phyloP scores from a whole-genome alignment of 2,888 invertebrate species.

The Sphaerolaimus hirsutus region DNA sequence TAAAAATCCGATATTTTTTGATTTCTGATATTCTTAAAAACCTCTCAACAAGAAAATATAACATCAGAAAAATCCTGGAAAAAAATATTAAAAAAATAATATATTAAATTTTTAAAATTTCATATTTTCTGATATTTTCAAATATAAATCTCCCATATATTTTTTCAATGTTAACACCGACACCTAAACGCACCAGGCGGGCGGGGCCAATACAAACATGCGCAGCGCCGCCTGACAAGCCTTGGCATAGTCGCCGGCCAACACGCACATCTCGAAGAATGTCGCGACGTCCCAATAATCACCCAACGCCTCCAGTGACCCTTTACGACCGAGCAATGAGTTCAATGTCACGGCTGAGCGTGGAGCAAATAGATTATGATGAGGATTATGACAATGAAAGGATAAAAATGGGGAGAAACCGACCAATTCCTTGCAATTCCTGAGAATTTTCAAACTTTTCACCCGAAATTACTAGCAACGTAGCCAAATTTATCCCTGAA shows the following conservation, averaged over 20 bases:
- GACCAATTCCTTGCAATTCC: constrained; percentile 37
- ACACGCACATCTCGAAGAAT: constrained; percentile 38
- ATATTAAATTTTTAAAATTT: no score
- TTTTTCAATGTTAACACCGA: no score
- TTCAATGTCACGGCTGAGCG: constrained; percentile 60
- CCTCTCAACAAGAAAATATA: no score
- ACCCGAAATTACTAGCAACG: constrained; percentile 78
- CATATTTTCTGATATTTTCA: no score
- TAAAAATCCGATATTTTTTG: no score
- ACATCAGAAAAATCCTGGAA: no score
- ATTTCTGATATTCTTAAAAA: no score
- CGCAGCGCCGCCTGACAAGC: constrained; percentile 69
- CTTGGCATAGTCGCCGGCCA: constrained; percentile 85
- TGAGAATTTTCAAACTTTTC: constrained; percentile 52
- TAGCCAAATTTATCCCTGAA: constrained; percentile 92
- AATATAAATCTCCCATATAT: no score
- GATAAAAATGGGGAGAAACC: constrained; percentile 6
- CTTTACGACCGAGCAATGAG: constrained; percentile 88
- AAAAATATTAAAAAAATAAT: no score
- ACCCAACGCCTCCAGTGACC: constrained; percentile 62
- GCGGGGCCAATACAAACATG: constrained; percentile 36
- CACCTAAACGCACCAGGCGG: constrained; percentile 30
- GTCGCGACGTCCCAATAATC: constrained; percentile 98
- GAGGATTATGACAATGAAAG: not conserved
- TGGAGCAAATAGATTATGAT: not conserved